Evolutionary conservation across 2,888 invertebrate species (phyloP).

Genomic region (Luperina nickerlii): DNA sequence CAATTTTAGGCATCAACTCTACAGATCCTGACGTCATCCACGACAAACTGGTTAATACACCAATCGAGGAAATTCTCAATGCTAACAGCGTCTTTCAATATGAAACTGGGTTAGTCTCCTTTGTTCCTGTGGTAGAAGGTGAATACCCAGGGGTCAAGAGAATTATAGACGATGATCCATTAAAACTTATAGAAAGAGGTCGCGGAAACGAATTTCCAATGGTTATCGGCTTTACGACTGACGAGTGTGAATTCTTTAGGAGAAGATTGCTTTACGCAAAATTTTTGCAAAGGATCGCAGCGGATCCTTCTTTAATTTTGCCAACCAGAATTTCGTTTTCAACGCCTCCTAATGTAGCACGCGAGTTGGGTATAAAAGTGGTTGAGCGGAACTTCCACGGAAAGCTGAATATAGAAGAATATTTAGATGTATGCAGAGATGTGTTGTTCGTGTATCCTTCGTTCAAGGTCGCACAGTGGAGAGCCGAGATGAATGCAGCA

Average conservation of each 20-base stretch:
- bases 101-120: conserved; percentile 59
- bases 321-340: conserved; percentile 55
- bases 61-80: conserved; percentile 71
- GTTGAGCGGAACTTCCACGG: conserved; percentile 61
- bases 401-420: conserved; percentile 51
- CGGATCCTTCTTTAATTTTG: conserved; percentile 71
- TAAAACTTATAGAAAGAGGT: conserved; percentile 65
- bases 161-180: conserved; percentile 71
- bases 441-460: conserved; percentile 66
- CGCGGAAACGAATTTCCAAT: conserved; percentile 68
- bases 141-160: conserved; percentile 60
- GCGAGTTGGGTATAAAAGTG: conserved; percentile 56
- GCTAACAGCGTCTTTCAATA: conserved; percentile 63
- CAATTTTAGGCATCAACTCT: conserved; percentile 79
- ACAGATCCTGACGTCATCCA: conserved; percentile 67
- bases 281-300: conserved; percentile 44
- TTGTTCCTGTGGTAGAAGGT: conserved; percentile 68
- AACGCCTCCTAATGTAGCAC: conserved; percentile 48
- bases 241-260: conserved; percentile 60
- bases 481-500: conserved; percentile 63
- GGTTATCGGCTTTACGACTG: conserved; percentile 64
- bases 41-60: conserved; percentile 58
- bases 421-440: conserved; percentile 59
- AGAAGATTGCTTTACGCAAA: conserved; percentile 37
- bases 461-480: conserved; percentile 66